Evolutionary conservation across 2,113 vertebrate genomes (phyloP).

Genomic region (Hirundichthys speculiger): DNA sequence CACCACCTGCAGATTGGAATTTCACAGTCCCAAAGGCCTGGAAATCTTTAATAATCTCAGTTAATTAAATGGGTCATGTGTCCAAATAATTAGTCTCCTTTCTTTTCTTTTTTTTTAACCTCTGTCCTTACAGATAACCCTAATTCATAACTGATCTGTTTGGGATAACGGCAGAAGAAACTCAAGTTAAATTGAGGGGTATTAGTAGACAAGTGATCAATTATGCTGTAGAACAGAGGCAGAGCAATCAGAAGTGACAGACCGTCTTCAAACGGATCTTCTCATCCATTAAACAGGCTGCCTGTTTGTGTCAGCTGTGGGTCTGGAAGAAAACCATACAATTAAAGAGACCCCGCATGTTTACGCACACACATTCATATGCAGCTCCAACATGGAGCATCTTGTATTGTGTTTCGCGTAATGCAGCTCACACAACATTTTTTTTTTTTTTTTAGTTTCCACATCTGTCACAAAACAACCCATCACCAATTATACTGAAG

Average conservation of each 20-base stretch:
- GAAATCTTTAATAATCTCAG: conserved; percentile 2
- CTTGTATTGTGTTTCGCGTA: conserved; percentile 69
- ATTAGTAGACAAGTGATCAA: conserved; percentile 74
- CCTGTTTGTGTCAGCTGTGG: conserved; percentile 79
- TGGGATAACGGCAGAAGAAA: conserved; percentile 54
- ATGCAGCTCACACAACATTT: conserved; percentile 50
- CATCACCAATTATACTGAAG: conserved; percentile 80
- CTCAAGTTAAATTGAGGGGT: conserved; percentile 60
- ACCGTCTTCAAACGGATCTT: conserved; percentile 73
- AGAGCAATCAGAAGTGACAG: conserved; percentile 80
- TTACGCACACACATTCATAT: conserved; percentile 76
- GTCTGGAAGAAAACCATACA: conserved; percentile 79
- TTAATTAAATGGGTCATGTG: conserved; percentile 27
- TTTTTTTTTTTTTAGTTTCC: conserved; percentile 58
- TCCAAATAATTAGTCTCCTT: conserved; percentile 5
- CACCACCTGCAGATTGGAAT: neutral
- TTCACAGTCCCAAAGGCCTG: neutral
- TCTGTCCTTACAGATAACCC: conserved; percentile 17
- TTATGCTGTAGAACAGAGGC: conserved; percentile 71
- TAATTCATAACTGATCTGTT: conserved; percentile 54
- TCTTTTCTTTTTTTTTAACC: conserved; percentile 27
- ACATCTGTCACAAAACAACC: conserved; percentile 79
- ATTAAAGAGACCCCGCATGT: conserved; percentile 77
- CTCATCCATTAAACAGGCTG: conserved; percentile 81
- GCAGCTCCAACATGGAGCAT: conserved; percentile 69